Base-by-base conservation (phyloP, 2,113 vertebrate genomes). In the Neolamprologus brichardi region DNA sequence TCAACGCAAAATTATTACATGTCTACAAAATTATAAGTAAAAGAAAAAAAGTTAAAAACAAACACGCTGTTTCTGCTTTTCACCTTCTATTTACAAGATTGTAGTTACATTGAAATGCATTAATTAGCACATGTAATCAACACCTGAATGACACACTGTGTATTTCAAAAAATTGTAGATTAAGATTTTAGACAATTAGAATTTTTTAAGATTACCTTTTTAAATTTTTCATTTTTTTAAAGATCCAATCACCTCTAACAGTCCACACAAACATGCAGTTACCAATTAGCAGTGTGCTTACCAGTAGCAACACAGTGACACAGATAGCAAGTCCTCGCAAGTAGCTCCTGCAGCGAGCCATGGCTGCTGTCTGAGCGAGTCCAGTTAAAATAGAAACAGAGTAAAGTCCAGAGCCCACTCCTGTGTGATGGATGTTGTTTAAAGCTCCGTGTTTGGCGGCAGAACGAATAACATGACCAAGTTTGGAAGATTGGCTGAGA, bases 401-500 rank as follows among this genome's bases (percentile, higher is more conserved):
- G 86, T 30, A 51, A 82, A 85, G 88, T 83, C 77, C 87, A 90
- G 86, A 90, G 84, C 62, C 6, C 13, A 12, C 37, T 23, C 23
- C 62, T 80, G 70, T 30, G 83, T 20, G 91, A 92, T 90, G 84
- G 86, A 94, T 87, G 90, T 82, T 92, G 92, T 95, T 94, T 95
- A 94, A 94, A 93, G 60, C 84, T 89, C 87, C n/a, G 86, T 93
- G 94, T 93, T 92, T 92, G 89, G 85, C 93, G 91, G 88, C 81
- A 80, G 89, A 83, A 85, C 30, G 78, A 79, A 94, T 95, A 95
- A 94, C 95, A 95, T 96, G 94, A 95, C 95, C 95, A 96, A 96
- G 93, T 96, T 96, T 88, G 95, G 95, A 96, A 92, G 84, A 86
- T 87, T 81, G 89, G 84, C 84, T 89, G 88, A 79, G 84, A 78